A percentile compares a stretch with the other conserved stretches of the same genome.
Conservation (phyloP, 2,888 invertebrate species). For the Erannis defoliaria region DNA sequence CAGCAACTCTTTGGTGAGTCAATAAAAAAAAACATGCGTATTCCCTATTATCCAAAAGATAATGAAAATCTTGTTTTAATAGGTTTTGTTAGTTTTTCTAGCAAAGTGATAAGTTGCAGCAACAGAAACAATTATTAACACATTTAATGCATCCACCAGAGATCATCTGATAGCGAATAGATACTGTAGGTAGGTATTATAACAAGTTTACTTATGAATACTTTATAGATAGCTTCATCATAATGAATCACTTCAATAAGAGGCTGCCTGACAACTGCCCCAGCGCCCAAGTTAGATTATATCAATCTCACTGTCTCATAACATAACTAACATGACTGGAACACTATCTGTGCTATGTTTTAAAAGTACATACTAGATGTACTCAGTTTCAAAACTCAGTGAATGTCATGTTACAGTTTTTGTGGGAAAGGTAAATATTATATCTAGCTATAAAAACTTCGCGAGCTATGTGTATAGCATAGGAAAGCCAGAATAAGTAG, state of each 20-base stretch:
- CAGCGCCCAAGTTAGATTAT: slow-evolving; percentile 4
- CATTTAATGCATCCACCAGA: no score
- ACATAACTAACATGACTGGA: slow-evolving; percentile 29
- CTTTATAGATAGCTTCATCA: background rate
- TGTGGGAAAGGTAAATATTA: slow-evolving; percentile 16
- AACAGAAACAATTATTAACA: no score
- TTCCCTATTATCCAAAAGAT: no score
- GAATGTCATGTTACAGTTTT: slow-evolving; percentile 24
- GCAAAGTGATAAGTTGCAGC: no score
- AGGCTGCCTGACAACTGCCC: background rate
- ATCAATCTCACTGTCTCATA: slow-evolving; percentile 34
- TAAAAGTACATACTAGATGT: slow-evolving; percentile 27
- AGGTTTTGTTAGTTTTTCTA: no score
- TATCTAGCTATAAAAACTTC: background rate
- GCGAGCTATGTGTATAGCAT: background rate
- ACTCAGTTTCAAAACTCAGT: slow-evolving; percentile 36
- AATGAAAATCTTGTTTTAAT: no score
- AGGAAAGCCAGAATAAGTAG: no score
- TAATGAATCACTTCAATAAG: background rate
- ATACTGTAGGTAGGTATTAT: no score
- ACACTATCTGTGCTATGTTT: slow-evolving; percentile 38
- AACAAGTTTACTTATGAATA: background rate
- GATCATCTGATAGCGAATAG: no score
- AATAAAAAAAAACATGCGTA: no score
- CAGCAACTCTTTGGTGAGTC: no score